Evolutionary conservation across 2,113 vertebrate species (phyloP).

Genomic region (Tachuris rubrigastra): DNA sequence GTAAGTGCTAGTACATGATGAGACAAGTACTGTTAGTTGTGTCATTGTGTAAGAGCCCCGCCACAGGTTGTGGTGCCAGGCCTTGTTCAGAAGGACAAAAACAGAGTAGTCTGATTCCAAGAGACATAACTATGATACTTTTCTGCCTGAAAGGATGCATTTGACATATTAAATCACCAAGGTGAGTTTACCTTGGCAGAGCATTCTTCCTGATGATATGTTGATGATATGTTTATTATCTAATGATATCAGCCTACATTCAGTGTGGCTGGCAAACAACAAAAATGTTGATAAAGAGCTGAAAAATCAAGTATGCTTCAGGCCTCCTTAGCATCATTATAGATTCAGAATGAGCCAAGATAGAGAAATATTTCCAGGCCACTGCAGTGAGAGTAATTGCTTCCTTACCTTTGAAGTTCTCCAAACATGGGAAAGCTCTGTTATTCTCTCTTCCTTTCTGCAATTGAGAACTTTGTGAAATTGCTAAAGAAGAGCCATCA

Average conservation of each 20-base stretch:
- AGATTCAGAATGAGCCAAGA: background rate
- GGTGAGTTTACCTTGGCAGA: constrained; percentile 6
- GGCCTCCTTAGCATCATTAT: background rate
- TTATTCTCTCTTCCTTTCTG: background rate
- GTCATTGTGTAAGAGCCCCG: background rate
- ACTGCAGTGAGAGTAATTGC: background rate
- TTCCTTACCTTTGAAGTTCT: background rate
- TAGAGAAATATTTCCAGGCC: background rate
- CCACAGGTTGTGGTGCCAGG: background rate
- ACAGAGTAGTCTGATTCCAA: background rate
- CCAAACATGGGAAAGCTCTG: background rate
- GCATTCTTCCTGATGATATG: background rate
- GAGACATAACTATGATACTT: background rate
- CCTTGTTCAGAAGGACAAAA: background rate
- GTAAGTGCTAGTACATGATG: background rate
- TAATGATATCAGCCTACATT: background rate
- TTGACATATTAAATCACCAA: constrained; percentile 4
- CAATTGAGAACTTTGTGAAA: background rate
- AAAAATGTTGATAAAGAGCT: background rate
- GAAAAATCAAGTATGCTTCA: background rate
- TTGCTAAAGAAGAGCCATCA: background rate
- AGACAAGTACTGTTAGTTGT: background rate
- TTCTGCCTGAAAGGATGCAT: background rate
- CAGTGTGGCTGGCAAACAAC: background rate
- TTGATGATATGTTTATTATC: background rate